A percentile compares a stretch with the other conserved stretches of the same genome.
These are phyloP conservation scores for Brienomyrus brachyistius DNA, from an alignment of 2,113 vertebrate genomes.

Conservation along the genomic window DNA sequence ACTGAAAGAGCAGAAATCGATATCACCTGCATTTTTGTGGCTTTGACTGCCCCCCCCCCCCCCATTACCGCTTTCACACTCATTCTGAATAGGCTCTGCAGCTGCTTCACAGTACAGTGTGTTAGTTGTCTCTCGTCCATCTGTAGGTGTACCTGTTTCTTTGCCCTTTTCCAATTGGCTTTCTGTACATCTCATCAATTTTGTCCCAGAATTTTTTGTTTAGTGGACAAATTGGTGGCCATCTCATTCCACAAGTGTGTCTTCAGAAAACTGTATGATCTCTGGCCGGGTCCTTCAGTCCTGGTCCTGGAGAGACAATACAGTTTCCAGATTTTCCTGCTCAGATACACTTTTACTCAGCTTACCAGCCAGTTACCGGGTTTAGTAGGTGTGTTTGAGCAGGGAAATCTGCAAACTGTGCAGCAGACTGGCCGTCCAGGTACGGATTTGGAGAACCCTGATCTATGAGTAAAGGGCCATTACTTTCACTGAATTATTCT, in stretches of 20 bases:
- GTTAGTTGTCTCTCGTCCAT: background rate
- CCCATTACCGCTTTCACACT: background rate
- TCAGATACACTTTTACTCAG: background rate
- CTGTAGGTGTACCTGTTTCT: background rate
- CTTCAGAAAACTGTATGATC: background rate
- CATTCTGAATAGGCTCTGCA: background rate
- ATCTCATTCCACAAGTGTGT: background rate
- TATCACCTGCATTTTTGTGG: background rate
- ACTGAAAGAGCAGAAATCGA: background rate
- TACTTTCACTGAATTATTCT: background rate
- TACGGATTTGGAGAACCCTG: background rate
- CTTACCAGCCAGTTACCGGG: background rate
- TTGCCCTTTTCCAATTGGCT: background rate
- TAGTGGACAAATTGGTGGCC: background rate
- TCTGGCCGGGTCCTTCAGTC: too few species aligned
- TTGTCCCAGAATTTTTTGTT: background rate
- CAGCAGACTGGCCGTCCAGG: background rate
- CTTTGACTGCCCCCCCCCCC: background rate
- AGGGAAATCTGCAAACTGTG: background rate
- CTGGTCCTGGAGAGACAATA: background rate
- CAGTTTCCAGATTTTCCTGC: background rate
- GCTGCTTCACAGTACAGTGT: background rate
- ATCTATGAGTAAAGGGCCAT: background rate
- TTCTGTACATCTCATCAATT: background rate
- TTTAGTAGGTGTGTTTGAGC: background rate